Percentiles rank a stretch among this genome's conserved stretches.
phyloP scores from a whole-genome alignment of 2,113 vertebrate species.

The Syngnathus typhle region DNA sequence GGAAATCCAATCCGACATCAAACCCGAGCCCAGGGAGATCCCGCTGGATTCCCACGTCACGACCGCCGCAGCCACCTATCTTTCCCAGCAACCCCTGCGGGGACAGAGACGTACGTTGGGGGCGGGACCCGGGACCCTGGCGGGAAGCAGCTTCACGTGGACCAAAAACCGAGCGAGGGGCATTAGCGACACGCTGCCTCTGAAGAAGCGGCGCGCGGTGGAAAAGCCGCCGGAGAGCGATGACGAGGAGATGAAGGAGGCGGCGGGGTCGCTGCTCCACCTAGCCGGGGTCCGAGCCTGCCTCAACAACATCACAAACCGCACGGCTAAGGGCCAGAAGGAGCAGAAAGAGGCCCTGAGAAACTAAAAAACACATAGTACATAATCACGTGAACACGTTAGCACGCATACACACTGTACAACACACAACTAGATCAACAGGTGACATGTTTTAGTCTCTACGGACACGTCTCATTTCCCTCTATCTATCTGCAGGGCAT shows the following conservation, averaged over 20 bases:
- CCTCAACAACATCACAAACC: conserved; percentile 99
- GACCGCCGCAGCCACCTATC: conserved; percentile 68
- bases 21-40: conserved; percentile 84
- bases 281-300: conserved; percentile 95
- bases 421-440: conserved; percentile 59
- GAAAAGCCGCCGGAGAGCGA: conserved; percentile 94
- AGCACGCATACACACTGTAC: conserved; percentile 23
- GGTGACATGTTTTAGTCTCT: conserved; percentile 78
- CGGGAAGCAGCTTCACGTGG: conserved; percentile 82
- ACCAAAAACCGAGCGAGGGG: conserved; percentile 82
- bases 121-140: conserved; percentile 48
- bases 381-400: conserved; percentile 29
- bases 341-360: conserved; percentile 92
- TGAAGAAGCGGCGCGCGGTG: conserved; percentile 90
- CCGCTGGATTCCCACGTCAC: conserved; percentile 74
- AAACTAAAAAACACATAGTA: conserved; percentile 75
- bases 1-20: conserved; percentile 68
- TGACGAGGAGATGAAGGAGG: conserved; percentile 99
- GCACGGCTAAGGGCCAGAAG: conserved; percentile 98
- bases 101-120: conserved; percentile 69
- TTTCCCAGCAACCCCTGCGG: conserved; percentile 75
- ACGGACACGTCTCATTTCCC: conserved; percentile 81
- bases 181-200: conserved; percentile 89
- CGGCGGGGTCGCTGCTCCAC: conserved; percentile 94
- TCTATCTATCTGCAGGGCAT: conserved; percentile 94